phyloP scores from a whole-genome alignment of 2,797 vertebrate genomes.

The Dendrocincla tyrannina region DNA sequence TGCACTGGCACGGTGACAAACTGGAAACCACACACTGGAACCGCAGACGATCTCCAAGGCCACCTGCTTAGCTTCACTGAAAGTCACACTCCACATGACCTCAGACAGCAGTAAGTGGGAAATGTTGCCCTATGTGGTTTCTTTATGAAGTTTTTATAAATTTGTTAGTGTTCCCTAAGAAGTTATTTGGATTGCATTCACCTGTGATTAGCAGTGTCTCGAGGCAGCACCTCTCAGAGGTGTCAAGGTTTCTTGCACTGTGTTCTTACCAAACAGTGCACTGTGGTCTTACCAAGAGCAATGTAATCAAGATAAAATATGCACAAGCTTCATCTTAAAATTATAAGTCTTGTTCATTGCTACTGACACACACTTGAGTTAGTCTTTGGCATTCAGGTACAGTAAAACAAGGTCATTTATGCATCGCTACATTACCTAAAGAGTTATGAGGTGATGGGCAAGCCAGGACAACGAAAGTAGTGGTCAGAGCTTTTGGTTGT shows the following conservation, averaged over 20 bases:
- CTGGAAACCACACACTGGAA: fast-evolving
- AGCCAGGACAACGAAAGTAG: neutral
- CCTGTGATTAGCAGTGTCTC: neutral
- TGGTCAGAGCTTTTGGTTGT: neutral
- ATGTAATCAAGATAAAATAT: neutral
- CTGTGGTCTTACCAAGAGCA: neutral
- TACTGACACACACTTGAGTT: neutral
- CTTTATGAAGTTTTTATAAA: neutral
- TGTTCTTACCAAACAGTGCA: neutral
- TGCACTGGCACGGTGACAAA: neutral
- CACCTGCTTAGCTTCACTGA: neutral
- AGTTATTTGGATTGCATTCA: neutral
- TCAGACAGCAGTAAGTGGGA: neutral
- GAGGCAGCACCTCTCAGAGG: fast-evolving
- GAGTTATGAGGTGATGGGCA: neutral
- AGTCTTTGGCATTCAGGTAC: neutral
- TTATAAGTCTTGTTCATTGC: neutral
- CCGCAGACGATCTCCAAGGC: neutral
- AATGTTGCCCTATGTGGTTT: neutral
- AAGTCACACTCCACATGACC: neutral
- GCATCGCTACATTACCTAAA: neutral
- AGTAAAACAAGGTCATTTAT: neutral
- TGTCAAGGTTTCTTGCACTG: neutral
- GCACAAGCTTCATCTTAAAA: neutral
- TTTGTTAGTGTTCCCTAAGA: neutral